Evolutionary conservation across 2,888 invertebrate genomes (phyloP), one percentile per base, ranked within the genome.

Genomic region (Julus scanicus): DNA sequence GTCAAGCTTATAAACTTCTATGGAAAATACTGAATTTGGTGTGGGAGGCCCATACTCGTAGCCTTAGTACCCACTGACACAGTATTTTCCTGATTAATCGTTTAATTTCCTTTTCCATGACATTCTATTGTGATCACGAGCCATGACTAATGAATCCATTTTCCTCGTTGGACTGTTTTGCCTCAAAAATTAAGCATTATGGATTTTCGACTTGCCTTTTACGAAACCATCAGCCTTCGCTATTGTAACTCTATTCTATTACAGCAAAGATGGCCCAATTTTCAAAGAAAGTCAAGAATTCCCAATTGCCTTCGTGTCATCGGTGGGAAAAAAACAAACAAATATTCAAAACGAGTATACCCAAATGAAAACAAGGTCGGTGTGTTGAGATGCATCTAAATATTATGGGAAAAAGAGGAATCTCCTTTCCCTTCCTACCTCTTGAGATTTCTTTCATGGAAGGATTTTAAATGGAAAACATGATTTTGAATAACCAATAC

Each of bases 91-190:
- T 53, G 53, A 53, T 53, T 53, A 53, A 53, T 53, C 15, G 53
- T 53, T 53, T 53, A 53, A 53, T 53, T 53, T 53, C 53, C 53
- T 53, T 53, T 53, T 15, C 53, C 53, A 4, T 53, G 53, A 17
- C 53, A 13, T 17, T 53, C 53, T 53, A 53, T 53, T 53, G 53
- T 53, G 53, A 53, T 53, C 15, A 53, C 53, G 15, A 53, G 53
- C 53, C 53, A 53, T 53, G 53, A 53, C 53, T 53, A 53, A 53
- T 53, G 53, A 53, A 53, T 53, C 53, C 53, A 53, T 53, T 53
- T 53, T 53, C 53, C 53, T 15, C 13, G 53, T 53, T 44, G 44
- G 44, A 44, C 44, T 44, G 44, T 44, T 44, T 44, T 53, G 53
- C 53, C 53, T 53, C 53, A 53, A 53, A 53, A 17, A 17, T 53